These are phyloP conservation scores for Hassar affinis DNA, from an alignment of 2,113 vertebrate genomes.

Conservation along the genomic window DNA sequence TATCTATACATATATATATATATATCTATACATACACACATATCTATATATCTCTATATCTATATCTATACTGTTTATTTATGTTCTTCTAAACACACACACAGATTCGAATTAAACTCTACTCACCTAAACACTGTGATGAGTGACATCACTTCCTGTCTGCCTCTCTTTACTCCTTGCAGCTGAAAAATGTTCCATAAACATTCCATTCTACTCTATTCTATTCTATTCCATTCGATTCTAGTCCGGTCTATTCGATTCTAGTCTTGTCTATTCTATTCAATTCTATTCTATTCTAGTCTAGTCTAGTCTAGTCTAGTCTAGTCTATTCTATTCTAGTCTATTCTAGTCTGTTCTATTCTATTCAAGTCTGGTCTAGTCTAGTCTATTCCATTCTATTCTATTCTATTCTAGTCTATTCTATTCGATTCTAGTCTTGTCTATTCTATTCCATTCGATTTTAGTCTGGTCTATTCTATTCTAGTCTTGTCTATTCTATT, in stretches of 20 bases:
- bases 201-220: not conserved
- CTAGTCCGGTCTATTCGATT: not conserved
- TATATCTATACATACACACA: not conserved
- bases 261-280: not conserved
- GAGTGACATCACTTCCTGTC: conserved; percentile 30
- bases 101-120: conserved; percentile 7
- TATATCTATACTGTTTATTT: conserved; percentile 3
- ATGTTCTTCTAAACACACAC: conserved; percentile 23
- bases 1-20: not conserved
- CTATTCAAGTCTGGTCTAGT: not conserved
- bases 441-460: not conserved
- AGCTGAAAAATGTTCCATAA: not conserved
- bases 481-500: not conserved
- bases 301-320: too few species aligned
- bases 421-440: not conserved
- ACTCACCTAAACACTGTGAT: conserved; percentile 9
- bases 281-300: too few species aligned
- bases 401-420: not conserved
- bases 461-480: too few species aligned
- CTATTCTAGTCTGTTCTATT: not conserved
- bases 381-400: not conserved
- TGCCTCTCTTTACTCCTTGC: conserved; percentile 15
- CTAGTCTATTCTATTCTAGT: too few species aligned
- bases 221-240: too few species aligned
- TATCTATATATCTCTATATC: too few species aligned